Evolutionary conservation across 2,797 vertebrate genomes (phyloP).

Genomic region (Pantherophis vulpinus): DNA sequence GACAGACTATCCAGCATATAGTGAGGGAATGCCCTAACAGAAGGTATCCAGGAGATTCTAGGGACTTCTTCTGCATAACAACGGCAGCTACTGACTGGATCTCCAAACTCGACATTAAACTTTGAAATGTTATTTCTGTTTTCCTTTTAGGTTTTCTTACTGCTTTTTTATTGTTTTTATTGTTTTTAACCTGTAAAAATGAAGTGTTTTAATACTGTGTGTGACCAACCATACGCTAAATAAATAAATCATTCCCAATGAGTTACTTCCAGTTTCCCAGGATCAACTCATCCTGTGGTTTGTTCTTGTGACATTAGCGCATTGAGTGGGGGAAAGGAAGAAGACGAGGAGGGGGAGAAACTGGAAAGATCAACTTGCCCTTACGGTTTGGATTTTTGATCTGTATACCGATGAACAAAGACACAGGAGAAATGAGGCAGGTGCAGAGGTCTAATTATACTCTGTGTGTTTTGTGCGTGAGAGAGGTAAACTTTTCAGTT

Average conservation of each 20-base stretch:
- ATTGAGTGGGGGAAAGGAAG: constrained; percentile 34
- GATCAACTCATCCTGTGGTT: constrained; percentile 42
- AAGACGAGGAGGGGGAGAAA: constrained; percentile 36
- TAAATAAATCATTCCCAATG: constrained; percentile 33
- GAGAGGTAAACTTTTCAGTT: constrained; percentile 55
- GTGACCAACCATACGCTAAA: too few relatives aligned
- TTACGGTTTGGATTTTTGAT: constrained; percentile 64
- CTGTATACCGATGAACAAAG: constrained; percentile 60
- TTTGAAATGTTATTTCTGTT: too few relatives aligned
- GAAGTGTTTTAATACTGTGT: too few relatives aligned
- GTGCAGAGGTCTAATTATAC: constrained; percentile 64
- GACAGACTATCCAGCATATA: too few relatives aligned
- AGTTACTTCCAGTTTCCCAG: constrained; percentile 47
- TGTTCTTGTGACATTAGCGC: constrained; percentile 44
- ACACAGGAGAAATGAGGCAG: constrained; percentile 61
- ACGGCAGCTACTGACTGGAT: too few relatives aligned
- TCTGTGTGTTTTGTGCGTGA: constrained; percentile 51
- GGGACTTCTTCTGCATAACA: too few relatives aligned
- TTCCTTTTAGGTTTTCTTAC: too few relatives aligned
- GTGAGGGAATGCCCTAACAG: too few relatives aligned
- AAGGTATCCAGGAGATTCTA: too few relatives aligned
- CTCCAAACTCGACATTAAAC: too few relatives aligned
- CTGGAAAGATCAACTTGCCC: constrained; percentile 54
- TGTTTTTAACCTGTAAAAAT: too few relatives aligned
- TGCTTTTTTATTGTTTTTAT: too few relatives aligned